Evolutionary conservation across 1,140 invertebrate genomes (phyloP).

Genomic region (Ruditapes philippinarum): DNA sequence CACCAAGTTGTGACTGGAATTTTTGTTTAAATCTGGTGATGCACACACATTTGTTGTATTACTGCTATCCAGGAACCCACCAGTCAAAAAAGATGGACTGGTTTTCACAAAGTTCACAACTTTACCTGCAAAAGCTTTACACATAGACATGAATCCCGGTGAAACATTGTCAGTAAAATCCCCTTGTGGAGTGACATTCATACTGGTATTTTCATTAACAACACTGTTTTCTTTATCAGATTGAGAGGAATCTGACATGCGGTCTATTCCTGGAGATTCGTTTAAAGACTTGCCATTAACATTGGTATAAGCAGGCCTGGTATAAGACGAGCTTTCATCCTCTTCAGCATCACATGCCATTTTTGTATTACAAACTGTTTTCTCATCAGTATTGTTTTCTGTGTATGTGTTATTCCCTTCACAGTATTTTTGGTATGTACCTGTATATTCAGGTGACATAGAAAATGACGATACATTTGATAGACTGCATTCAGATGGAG

Average conservation of each 20-base stretch:
- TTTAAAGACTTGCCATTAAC: too few relatives aligned
- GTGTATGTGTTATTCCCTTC: not conserved
- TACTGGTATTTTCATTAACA: not conserved
- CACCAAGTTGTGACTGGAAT: not conserved
- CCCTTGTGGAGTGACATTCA: slow-evolving; percentile 18
- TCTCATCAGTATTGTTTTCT: not conserved
- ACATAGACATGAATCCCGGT: slow-evolving; percentile 42
- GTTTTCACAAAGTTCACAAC: slow-evolving; percentile 59
- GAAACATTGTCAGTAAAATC: slow-evolving; percentile 9
- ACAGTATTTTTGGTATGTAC: not conserved
- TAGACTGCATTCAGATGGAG: not conserved
- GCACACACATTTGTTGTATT: not conserved
- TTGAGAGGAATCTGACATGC: not conserved
- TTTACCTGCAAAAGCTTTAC: slow-evolving; percentile 59
- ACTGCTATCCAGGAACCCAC: not conserved
- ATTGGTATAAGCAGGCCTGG: too few relatives aligned
- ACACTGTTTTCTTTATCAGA: slow-evolving; percentile 49
- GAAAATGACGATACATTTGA: slow-evolving; percentile 30
- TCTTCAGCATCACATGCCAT: too few relatives aligned
- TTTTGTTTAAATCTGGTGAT: not conserved
- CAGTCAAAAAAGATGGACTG: slow-evolving; percentile 48
- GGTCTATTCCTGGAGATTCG: not conserved
- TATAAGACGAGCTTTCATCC: too few relatives aligned
- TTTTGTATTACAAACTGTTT: not conserved
- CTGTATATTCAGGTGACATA: slow-evolving; percentile 59